phyloP scores from a whole-genome alignment of 1,140 invertebrate genomes.

The Achatina immaculata region DNA sequence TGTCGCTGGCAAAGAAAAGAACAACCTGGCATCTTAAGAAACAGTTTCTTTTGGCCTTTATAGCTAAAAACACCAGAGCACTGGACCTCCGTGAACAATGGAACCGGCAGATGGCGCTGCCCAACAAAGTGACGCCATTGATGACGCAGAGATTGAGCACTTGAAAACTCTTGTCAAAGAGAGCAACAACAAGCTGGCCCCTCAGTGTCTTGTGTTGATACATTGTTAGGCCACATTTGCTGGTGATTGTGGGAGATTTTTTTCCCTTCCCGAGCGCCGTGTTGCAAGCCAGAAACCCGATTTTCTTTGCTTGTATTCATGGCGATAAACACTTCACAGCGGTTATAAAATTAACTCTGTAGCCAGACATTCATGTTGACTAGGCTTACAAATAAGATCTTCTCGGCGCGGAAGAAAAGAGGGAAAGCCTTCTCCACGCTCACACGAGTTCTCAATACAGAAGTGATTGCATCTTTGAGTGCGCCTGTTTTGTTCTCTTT shows the following conservation, averaged over 20 bases:
- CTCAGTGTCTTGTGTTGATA: neutral
- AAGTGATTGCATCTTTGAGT: slow-evolving; percentile 21
- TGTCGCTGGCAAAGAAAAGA: neutral
- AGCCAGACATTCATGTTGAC: neutral
- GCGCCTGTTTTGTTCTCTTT: neutral
- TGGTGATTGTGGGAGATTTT: neutral
- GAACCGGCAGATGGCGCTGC: slow-evolving; percentile 19
- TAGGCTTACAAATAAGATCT: neutral
- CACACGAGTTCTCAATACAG: neutral
- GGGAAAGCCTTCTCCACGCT: neutral
- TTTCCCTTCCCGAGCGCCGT: neutral
- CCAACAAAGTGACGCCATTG: slow-evolving; percentile 19
- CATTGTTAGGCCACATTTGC: slow-evolving; percentile 10
- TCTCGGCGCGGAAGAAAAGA: neutral
- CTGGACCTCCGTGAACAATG: neutral
- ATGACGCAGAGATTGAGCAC: slow-evolving; percentile 21
- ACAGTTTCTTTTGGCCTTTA: neutral
- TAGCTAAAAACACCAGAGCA: neutral
- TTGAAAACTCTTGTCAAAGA: neutral
- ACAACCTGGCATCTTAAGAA: neutral
- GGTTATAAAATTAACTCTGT: slow-evolving; percentile 28
- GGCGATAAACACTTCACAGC: neutral
- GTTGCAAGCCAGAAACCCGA: neutral
- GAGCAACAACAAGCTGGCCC: neutral
- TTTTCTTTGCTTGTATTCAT: slow-evolving; percentile 1